Base-by-base conservation (phyloP, 2,113 vertebrate genomes). In the Scomber scombrus region DNA sequence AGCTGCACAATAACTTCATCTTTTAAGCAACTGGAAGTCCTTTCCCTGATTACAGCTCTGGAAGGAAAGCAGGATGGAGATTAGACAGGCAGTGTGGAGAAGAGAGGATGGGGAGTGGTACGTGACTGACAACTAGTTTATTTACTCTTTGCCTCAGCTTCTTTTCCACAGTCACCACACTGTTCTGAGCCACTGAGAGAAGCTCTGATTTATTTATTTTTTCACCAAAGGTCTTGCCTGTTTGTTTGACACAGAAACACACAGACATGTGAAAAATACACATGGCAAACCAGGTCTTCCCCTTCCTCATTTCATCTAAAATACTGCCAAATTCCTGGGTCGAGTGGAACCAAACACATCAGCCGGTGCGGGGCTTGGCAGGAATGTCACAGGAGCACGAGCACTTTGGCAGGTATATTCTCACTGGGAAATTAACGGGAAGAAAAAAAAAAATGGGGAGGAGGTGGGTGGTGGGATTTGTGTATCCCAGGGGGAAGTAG, bases 361-460 rank as follows among this genome's bases (percentile, higher is more conserved):
- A 69, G 50, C 65, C 21, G 10, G 57, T 58, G 74, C 23, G 12
- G 6, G 15, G 57, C 56, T 58, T 65, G 80, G 79, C 86, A 86
- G 84, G 84, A 89, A 89, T 88, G 75, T 91, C 71, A 78, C 88
- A 82, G 69, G 65, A 85, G 43, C 68, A 54, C n/a, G 63, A 71
- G 19, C 62, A 31, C 69, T 84, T 78, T 80, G 71, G 58, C 82
- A 78, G 80, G 71, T 78, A 50, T 75, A 52, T 70, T 77, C 76
- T 78, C 71, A 69, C 54, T 0, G 55, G 76, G 34, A 15, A 54
- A 56, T 26, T 26, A 26, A 26, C n/a, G n/a, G n/a, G n/a, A 26
- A 26, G 3, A 26, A 26, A 26, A 26, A 26, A 26, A 26, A 26
- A 26, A 26, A 68, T 2, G 11, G 31, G 12, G 23, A 26, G 23